Conservation (phyloP, 2,888 invertebrate species). For the Chymomyza fuscimana region DNA sequence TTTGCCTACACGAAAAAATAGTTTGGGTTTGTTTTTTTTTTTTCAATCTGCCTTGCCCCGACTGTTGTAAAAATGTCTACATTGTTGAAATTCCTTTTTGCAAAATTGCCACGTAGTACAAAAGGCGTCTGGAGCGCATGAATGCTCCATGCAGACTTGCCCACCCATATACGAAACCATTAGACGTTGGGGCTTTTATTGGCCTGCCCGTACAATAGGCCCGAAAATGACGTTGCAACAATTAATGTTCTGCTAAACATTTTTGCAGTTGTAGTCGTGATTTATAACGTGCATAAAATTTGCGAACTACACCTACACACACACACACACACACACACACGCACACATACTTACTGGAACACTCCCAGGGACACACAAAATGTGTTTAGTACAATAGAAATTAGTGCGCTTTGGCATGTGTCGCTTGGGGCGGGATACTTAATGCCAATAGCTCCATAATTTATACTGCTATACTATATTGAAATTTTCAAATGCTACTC, state of each 20-base stretch:
- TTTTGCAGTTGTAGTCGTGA: conserved; percentile 66
- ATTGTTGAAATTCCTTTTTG: conserved; percentile 76
- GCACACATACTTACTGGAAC: conserved; percentile 32
- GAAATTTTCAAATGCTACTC: neutral
- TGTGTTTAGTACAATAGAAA: conserved; percentile 7
- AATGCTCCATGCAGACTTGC: conserved; percentile 25
- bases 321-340: conserved; percentile 30
- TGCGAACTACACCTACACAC: conserved; percentile 54
- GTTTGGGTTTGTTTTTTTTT: conserved; percentile 19
- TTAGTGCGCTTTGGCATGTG: neutral
- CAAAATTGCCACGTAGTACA: conserved; percentile 64
- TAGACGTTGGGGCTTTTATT: conserved; percentile 60
- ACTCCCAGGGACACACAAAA: conserved; percentile 29
- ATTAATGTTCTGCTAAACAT: conserved; percentile 67
- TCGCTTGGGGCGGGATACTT: neutral
- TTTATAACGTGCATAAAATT: conserved; percentile 73
- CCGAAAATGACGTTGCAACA: conserved; percentile 76
- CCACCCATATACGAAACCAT: conserved; percentile 8
- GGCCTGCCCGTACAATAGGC: conserved; percentile 61
- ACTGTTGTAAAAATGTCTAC: conserved; percentile 74
- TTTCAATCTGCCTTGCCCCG: neutral
- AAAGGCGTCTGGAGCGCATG: conserved; percentile 75
- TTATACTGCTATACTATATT: conserved; percentile 29
- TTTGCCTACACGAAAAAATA: conserved; percentile 49
- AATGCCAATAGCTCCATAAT: conserved; percentile 51